Evolutionary conservation across 35 echinoderm and acorn worm species (phyloP).

Genomic region (Acanthaster planci): DNA sequence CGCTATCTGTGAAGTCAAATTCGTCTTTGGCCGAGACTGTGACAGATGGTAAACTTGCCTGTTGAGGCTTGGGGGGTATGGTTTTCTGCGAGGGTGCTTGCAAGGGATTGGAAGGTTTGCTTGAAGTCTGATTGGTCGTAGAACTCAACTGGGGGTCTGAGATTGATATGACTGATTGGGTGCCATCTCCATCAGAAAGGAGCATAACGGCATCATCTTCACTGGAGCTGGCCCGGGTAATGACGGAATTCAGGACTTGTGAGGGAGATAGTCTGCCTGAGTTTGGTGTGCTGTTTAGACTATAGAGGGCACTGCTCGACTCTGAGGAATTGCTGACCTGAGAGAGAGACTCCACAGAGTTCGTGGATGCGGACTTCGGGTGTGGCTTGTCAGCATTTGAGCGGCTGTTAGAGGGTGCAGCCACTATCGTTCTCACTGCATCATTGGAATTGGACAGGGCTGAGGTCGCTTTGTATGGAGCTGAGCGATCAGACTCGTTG

Average conservation of each 20-base stretch:
- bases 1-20: constrained; percentile 60
- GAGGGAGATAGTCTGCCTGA: not conserved
- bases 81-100: no score
- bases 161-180: not conserved
- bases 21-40: constrained; percentile 33
- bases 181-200: not conserved
- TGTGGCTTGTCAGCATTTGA: not conserved
- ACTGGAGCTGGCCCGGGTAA: not conserved
- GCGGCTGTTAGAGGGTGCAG: not conserved
- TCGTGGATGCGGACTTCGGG: constrained; percentile 1
- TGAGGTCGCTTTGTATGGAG: not conserved
- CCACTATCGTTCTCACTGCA: constrained; percentile 13
- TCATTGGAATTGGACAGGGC: not conserved
- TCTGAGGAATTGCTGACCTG: constrained; percentile 27
- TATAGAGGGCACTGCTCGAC: constrained; percentile 12
- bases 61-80: not conserved
- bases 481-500: not conserved
- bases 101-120: not conserved
- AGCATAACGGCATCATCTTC: not conserved
- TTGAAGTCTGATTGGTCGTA: not conserved
- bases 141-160: not conserved
- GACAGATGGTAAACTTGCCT: not conserved
- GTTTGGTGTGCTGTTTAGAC: constrained; percentile 9
- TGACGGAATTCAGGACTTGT: not conserved
- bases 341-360: constrained; percentile 22